These are phyloP conservation scores for Cebidichthys violaceus DNA, from an alignment of 2,113 vertebrate genomes.

Conservation along the genomic window DNA sequence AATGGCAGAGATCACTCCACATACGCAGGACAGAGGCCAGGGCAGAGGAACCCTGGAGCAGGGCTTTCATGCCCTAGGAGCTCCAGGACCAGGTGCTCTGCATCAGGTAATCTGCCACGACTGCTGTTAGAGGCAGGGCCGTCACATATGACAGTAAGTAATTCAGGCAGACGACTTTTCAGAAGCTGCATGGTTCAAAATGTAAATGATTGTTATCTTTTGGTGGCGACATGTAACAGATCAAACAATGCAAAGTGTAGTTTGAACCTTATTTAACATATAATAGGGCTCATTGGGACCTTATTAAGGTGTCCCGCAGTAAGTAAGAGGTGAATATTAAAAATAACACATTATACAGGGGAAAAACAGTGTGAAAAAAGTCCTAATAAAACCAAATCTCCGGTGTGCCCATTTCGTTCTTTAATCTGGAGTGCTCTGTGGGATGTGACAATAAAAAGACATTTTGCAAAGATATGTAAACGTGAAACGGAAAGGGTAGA, in stretches of 20 bases:
- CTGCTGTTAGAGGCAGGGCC: too few relatives aligned
- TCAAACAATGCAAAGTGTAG: background rate
- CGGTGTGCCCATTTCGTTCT: background rate
- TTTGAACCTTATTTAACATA: background rate
- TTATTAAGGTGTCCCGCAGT: background rate
- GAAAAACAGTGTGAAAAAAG: background rate
- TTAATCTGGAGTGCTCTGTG: background rate
- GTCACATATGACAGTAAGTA: too few relatives aligned
- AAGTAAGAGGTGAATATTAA: background rate
- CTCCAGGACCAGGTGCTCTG: too few relatives aligned
- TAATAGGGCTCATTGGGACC: conserved; percentile 35
- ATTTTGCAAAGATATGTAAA: background rate
- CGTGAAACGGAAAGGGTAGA: background rate
- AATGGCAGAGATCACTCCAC: too few relatives aligned
- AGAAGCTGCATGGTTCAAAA: background rate
- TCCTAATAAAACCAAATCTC: background rate
- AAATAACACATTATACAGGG: background rate
- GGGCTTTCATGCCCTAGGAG: too few relatives aligned
- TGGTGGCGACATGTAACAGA: background rate
- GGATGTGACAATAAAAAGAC: background rate
- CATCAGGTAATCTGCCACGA: too few relatives aligned
- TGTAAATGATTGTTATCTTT: background rate
- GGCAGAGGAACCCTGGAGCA: too few relatives aligned
- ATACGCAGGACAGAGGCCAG: too few relatives aligned
- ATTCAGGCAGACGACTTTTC: too few relatives aligned